Base-by-base conservation (phyloP, 2,797 vertebrate species). In the Sebastes jordani region DNA sequence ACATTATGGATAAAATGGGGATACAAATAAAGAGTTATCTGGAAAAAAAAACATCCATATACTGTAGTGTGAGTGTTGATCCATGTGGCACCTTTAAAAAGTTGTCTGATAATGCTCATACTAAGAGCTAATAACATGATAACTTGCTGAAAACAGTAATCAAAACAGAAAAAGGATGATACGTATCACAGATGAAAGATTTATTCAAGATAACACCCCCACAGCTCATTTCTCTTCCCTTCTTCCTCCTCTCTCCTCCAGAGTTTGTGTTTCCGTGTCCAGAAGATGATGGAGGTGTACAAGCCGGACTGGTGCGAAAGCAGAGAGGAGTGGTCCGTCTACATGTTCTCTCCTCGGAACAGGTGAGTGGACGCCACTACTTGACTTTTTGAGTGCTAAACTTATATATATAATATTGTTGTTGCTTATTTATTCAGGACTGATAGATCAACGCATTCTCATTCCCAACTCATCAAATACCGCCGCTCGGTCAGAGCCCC, bases 231-330 rank as follows among this genome's bases (percentile, higher is more conserved):
- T 27, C 13, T 54, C 20, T 61, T 36, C 8, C 3, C 8, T 30
- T 71, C 67, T 23, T 5, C 5, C 8, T 65, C 25, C 25, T 67
- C 11, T 54, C 30, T 22, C 16, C 23, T 84, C 4, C 83, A 99
- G 98, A 98, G 96, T 71, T 84, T 97, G 65, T 99, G 97, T 79
- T 99, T 99, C 94, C 97, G 98, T 0, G 90, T 99, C 80, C 96
- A 96, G 93, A 99, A 99, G 95, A 99, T 99, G 98, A 97, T 98
- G 30, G 98, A 99, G 84, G 97, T 96, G 11, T 99, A 99, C 76
- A 97, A 97, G 63, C 98, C 98, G 0, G 97, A 97, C 88, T 99
- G 98, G 97, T 99, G 98, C 78, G 97, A 98, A 78, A 92, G 94
- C 87, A 95, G 98, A 14, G 97, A 97, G 78, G 94, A 97, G 76